Evolutionary conservation across 2,888 invertebrate species (phyloP), one percentile per base, ranked within the genome.

Genomic region (Odiellus spinosus): DNA sequence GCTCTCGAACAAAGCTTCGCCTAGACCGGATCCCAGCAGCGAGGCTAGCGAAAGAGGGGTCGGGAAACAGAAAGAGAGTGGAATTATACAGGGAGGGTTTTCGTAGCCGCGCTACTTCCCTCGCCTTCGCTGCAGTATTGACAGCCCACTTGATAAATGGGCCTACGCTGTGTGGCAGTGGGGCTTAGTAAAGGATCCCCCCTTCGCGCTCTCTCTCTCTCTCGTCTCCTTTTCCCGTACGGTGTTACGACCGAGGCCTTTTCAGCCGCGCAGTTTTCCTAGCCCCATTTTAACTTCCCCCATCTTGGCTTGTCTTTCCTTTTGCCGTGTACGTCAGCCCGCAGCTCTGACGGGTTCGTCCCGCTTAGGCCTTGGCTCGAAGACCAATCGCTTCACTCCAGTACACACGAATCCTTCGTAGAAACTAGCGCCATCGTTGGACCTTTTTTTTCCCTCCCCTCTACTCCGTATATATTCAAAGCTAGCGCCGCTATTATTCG

Each of bases 111-210:
- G n/a, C 38, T 21, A 44, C 46, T 45, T 42, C 51, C 39, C 44
- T 44, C 34, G 26, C 36, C 39, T 39, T 39, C 41, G 45, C 42
- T 40, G 39, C 34, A 49, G 42, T 50, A 51, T 51, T 48, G 51
- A 51, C 51, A 51, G 46, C 44, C 41, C 40, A 44, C 41, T 44
- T 51, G 48, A 51, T 51, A 51, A 51, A 51, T 51, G 48, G 51
- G 42, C 40, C 47, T 49, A 40, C 46, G 40, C 14, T 42, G 20
- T 42, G 42, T 42, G 42, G 26, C 26, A 21, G 21, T 15, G 42
- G 26, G 40, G n/a, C n/a, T 19, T n/a, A 4, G 21, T 42, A 42
- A 42, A 21, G 21, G 18, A 26, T 26, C 26, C 26, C 51, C 45
- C 39, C 40, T 46, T 40, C 44, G 43, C 35, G 35, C 45, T 46